These are phyloP conservation scores for Apamea monoglypha DNA, from an alignment of 2,888 invertebrate genomes.

Conservation along the genomic window DNA sequence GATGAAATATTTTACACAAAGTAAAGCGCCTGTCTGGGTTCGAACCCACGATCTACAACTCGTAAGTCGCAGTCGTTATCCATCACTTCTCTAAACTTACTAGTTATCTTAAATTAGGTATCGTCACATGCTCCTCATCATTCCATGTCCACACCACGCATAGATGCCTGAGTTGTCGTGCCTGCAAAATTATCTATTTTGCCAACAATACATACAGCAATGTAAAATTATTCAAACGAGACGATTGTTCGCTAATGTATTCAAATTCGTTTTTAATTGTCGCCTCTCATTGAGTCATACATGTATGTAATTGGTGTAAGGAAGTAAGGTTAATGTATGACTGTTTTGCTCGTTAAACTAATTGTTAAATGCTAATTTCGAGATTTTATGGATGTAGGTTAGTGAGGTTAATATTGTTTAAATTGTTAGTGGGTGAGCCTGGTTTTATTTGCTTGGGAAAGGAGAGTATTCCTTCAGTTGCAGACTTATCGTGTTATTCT, in stretches of 20 bases:
- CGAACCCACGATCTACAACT: no score
- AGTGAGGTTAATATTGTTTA: slow-evolving; percentile 34
- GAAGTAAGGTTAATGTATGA: slow-evolving; percentile 46
- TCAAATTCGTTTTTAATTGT: slow-evolving; percentile 67
- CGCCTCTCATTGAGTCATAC: slow-evolving; percentile 56
- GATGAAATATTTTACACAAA: no score
- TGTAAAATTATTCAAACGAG: slow-evolving; percentile 68
- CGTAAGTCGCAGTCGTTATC: no score
- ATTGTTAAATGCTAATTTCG: slow-evolving; percentile 51
- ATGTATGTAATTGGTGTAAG: slow-evolving; percentile 55
- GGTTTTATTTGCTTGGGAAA: neutral
- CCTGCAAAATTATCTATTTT: slow-evolving; percentile 13
- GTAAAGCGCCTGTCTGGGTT: no score
- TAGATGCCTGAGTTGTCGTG: neutral
- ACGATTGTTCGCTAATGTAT: slow-evolving; percentile 72
- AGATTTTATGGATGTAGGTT: slow-evolving; percentile 46
- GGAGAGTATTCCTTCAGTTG: neutral
- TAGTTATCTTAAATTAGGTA: no score
- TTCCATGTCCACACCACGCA: neutral
- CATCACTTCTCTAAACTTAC: no score
- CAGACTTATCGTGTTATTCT: neutral
- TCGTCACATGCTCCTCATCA: neutral
- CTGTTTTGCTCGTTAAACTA: slow-evolving; percentile 42
- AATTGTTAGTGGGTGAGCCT: neutral
- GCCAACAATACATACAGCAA: slow-evolving; percentile 16